phyloP scores from a whole-genome alignment of 2,888 invertebrate species.

The Platycheirus rosarum region DNA sequence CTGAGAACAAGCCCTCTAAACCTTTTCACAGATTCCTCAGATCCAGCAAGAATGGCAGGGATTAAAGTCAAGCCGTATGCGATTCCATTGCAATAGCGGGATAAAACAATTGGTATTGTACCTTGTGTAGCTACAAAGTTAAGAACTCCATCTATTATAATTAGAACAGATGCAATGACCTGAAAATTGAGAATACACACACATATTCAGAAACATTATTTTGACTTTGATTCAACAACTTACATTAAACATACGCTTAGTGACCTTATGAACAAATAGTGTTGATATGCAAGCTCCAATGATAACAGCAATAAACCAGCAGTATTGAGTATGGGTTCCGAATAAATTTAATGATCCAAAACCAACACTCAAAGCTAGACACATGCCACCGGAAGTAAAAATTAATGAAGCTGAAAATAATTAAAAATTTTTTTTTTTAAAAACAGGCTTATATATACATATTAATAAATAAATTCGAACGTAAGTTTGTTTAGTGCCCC shows the following conservation, averaged over 20 bases:
- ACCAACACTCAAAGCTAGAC: neutral
- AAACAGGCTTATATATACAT: too few species aligned
- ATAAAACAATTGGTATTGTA: conserved; percentile 74
- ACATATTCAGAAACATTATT: too few species aligned
- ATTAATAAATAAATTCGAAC: too few species aligned
- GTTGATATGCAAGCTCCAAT: conserved; percentile 11
- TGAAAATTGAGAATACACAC: too few species aligned
- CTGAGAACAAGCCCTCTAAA: conserved; percentile 76
- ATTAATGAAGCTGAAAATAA: conserved; percentile 1
- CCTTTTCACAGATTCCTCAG: conserved; percentile 75
- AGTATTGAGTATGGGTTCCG: conserved; percentile 17
- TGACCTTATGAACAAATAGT: neutral
- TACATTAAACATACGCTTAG: neutral
- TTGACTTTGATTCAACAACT: too few species aligned
- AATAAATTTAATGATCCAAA: neutral
- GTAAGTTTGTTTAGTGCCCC: too few species aligned
- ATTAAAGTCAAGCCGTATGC: conserved; percentile 77
- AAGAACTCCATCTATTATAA: conserved; percentile 76
- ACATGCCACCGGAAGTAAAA: conserved; percentile 1
- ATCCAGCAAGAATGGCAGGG: conserved; percentile 76
- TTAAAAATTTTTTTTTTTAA: neutral
- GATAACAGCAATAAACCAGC: conserved; percentile 22
- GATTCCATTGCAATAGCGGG: conserved; percentile 78
- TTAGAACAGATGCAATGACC: conserved; percentile 29
- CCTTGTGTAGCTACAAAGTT: conserved; percentile 75